Evolutionary conservation across 2,888 invertebrate species (phyloP), one percentile per base, ranked within the genome.

Genomic region (Idaea straminata): DNA sequence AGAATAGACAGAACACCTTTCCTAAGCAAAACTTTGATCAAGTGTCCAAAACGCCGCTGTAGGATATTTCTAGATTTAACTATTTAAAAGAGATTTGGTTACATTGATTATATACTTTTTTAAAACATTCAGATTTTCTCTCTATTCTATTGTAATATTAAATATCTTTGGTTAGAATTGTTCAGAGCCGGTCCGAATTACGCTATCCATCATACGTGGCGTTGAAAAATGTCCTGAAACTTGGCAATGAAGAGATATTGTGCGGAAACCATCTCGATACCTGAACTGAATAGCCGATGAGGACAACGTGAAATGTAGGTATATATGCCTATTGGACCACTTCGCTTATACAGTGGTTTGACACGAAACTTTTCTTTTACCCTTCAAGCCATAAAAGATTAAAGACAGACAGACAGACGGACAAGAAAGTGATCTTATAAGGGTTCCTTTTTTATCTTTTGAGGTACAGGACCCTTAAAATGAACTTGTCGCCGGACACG

Each of bases 221-320:
- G 69, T 72, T 74, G 71, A 74, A 74, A 73, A 74, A 74, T 74
- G 72, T 71, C 72, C 64, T 64, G 66, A 69, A 74, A 74, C 64
- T 72, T 71, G 68, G 72, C 73, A 72, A 74, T 71, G 69, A 72
- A 71, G 72, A 73, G 69, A 70, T 72, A 71, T 71, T 69, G 73
- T 69, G 68, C 67, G 72, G 69, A 69, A 71, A 69, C 72, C 65
- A 66, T 72, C 73, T 69, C 73, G 64, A 72, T 73, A 72, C 72
- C 73, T 73, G 73, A 59, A 59, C 64, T 65, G 73, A 69, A 73
- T 73, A 70, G 68, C 66, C 64, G 69, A 73, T 73, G 68, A 73
- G 36, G 13, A 47, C 47, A 68, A 64, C 65, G 62, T 62, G 62
- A 64, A n/a, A 59, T 16, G 62, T 60, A 62, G 66, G 60, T 64